phyloP scores from a whole-genome alignment of 2,888 invertebrate genomes.

The Cosmorhoe ocellata region DNA sequence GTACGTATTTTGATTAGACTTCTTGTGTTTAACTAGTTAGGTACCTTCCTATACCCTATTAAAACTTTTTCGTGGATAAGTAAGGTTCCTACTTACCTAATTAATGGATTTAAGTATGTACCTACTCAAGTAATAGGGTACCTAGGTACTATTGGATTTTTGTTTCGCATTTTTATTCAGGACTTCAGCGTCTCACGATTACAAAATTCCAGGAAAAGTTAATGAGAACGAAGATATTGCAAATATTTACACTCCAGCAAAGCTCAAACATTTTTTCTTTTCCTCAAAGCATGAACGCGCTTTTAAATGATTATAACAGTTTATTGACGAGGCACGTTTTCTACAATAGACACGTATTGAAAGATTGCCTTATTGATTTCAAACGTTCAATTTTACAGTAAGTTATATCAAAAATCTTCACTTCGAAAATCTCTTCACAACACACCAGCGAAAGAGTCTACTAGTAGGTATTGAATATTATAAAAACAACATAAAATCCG shows the following conservation, averaged over 20 bases:
- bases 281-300: constrained; percentile 18
- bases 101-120: too few species aligned
- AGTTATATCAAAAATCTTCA: too few species aligned
- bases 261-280: constrained; percentile 1
- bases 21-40: too few species aligned
- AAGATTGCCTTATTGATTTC: constrained; percentile 4
- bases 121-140: too few species aligned
- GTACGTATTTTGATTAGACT: background rate
- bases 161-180: background rate
- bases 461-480: too few species aligned
- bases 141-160: too few species aligned
- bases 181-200: background rate
- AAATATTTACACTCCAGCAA: constrained; percentile 8
- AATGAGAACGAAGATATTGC: constrained; percentile 5
- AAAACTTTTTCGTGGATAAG: too few species aligned
- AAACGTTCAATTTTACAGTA: background rate
- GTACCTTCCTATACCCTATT: too few species aligned
- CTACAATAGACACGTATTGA: constrained; percentile 3
- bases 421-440: too few species aligned
- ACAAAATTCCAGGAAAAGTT: background rate
- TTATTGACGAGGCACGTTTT: constrained; percentile 21
- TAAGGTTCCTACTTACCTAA: too few species aligned
- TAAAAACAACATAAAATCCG: constrained; percentile 13
- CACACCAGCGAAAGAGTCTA: too few species aligned
- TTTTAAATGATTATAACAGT: constrained; percentile 25